Evolutionary conservation across 2,113 vertebrate genomes (phyloP), one percentile per base, ranked within the genome.

Genomic region (Festucalex cinctus): DNA sequence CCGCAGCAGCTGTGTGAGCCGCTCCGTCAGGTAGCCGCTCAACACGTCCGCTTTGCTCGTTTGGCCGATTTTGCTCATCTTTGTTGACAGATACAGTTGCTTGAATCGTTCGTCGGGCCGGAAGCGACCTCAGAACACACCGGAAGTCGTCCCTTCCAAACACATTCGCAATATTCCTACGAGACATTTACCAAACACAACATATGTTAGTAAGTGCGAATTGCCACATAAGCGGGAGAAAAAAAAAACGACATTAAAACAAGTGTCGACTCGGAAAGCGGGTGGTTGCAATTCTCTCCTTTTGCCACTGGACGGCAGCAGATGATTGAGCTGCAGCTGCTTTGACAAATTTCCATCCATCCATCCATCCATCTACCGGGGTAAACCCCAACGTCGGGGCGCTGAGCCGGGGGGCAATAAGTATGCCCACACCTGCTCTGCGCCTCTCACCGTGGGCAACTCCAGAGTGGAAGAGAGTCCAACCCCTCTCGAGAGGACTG

Each of bases 31-130:
- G 77, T 86, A 91, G 17, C 85, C 79, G 71, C 78, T 88, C 56
- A 93, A 80, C 49, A 90, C 75, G 75, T 89, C 87, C 5, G 91
- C 72, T 63, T 88, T 89, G 65, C 82, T 87, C 92, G 92, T 91
- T 65, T 54, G 12, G 1, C 22, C 24, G 22, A 24, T 24, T 54
- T 54, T 17, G 54, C 26, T 57, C 54, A 57, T 57, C 26, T 28
- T 57, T 28, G 8, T 51, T 51, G 48, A 22, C 48, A n/a, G n/a
- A n/a, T n/a, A n/a, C n/a, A n/a, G n/a, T 65, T 84, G 53, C 24
- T 66, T 22, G 8, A 61, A 74, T 36, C 68, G 39, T 44, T 67
- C 32, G 64, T 62, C 71, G 70, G 12, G 3, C 24, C 71, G 77
- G 76, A 80, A 81, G 71, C 68, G 13, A 69, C 49, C 76, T 74